Base-by-base conservation (phyloP, 1,140 invertebrate genomes). In the Anagrus nilaparvatae region DNA sequence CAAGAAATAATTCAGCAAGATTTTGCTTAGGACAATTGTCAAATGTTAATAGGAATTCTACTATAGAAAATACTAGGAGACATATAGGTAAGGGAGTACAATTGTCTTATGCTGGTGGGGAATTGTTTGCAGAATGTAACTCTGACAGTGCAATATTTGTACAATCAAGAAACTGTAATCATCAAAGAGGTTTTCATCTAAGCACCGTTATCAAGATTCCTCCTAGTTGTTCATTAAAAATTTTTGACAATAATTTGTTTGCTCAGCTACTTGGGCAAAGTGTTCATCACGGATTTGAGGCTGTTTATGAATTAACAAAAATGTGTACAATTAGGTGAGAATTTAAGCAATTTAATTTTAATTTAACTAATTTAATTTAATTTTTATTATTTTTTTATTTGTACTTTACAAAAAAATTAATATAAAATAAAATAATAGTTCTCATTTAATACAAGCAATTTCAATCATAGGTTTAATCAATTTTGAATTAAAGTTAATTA, bases 81-180 rank as follows among this genome's bases (percentile, higher is more conserved):
- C 79, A 82, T 57, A 83, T 83, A 58, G 79, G 79, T 24, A 79
- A 80, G 74, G 80, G 83, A 17, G 78, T 83, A 10, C 71, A 81
- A 40, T 59, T 86, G 13, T 83, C 82, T 59, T 82, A 85, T 53
- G 79, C 84, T 44, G 79, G 77, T 29, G 82, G 83, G 3, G 82
- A 86, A 56, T 79, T 87, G 3, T 86, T 47, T 19, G 45, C 45
- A 3, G 45, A 81, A 56, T 81, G 79, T 56, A 62, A 79, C 17
- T 78, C 75, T 43, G 79, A 81, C 56, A 72, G 71, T 46, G 76
- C 77, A 25, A 78, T 82, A 45, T 82, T 82, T 64, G 77, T 82
- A 5, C 79, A 82, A 59, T 79, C 76, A 24, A 60, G 78, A 25
- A 79, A 81, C 52, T 82, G 77, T 56, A 82, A 82, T 58, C 74